Evolutionary conservation across 1,140 invertebrate species (phyloP), one percentile per base, ranked within the genome.

Genomic region (Planococcus citri): DNA sequence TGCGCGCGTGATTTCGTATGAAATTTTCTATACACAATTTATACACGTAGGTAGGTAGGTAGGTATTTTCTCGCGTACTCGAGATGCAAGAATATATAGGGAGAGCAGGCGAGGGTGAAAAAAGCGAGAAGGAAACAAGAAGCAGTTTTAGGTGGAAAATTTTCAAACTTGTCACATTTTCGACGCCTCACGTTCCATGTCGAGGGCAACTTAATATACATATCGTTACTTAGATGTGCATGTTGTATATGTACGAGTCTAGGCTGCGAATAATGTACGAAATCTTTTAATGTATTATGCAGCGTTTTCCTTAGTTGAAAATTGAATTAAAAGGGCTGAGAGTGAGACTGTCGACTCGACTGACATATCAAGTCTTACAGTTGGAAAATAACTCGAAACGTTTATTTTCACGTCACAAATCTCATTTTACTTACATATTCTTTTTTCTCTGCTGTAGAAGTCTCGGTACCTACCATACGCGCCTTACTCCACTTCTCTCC

Each of bases 221-320:
- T 25, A 64, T 64, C 60, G 60, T 27, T 64, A 27, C 60, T 64
- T 64, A 14, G 60, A 17, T 27, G 24, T 51, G 41, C 41, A 51
- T 51, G 41, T 64, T 64, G 17, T n/a, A n/a, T n/a, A n/a, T n/a
- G n/a, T 22, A 64, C 60, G 60, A 51, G 41, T 51, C 3, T 51
- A 51, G 41, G 60, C 60, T 24, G 22, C 24, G 60, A 64, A 64
- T 64, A 64, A 64, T 64, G 60, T 64, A 64, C 12, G 60, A 64
- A 64, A 64, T 64, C 60, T 27, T 64, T 64, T 64, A 64, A 64
- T 64, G 60, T 64, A 64, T 64, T 64, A 64, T 64, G 60, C 60
- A 64, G 60, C 60, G 17, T 64, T 64, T 64, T 25, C 60, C 10
- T 64, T 64, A 64, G 25, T 17, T 64, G 10, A 20, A 25, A 60